phyloP scores from a whole-genome alignment of 2,113 vertebrate genomes.

The Paramormyrops kingsleyae region DNA sequence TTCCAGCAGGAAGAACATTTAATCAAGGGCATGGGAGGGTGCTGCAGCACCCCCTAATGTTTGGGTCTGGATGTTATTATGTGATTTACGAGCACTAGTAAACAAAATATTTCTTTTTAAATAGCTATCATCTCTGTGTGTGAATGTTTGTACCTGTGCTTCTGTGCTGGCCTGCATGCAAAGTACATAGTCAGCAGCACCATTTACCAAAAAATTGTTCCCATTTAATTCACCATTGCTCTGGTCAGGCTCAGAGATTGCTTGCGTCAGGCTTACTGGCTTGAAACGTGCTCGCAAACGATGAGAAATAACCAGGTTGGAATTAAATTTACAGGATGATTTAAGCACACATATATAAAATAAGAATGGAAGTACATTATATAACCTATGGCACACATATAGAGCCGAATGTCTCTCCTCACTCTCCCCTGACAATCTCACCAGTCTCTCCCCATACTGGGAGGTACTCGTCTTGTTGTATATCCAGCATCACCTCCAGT shows the following conservation, averaged over 20 bases:
- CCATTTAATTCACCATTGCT: neutral
- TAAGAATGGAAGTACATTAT: neutral
- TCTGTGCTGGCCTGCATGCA: neutral
- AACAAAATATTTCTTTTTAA: neutral
- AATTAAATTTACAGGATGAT: neutral
- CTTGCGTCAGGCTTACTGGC: neutral
- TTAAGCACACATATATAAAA: neutral
- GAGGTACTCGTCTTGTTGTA: constrained; percentile 94
- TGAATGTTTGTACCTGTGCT: neutral
- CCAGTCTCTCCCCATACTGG: constrained; percentile 96
- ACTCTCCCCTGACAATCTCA: constrained; percentile 40
- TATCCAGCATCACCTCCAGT: constrained; percentile 96
- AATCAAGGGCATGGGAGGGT: neutral
- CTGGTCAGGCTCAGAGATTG: neutral
- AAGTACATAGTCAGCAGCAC: neutral
- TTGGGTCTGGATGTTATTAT: neutral
- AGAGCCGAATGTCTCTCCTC: neutral
- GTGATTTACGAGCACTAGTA: neutral
- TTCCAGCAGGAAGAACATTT: neutral
- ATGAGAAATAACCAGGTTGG: neutral
- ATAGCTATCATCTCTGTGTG: neutral
- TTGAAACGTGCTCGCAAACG: neutral
- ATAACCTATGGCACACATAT: neutral
- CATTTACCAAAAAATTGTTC: neutral
- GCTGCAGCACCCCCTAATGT: neutral